Conservation (phyloP, 2,113 vertebrate species). For the Ifrita kowaldi region DNA sequence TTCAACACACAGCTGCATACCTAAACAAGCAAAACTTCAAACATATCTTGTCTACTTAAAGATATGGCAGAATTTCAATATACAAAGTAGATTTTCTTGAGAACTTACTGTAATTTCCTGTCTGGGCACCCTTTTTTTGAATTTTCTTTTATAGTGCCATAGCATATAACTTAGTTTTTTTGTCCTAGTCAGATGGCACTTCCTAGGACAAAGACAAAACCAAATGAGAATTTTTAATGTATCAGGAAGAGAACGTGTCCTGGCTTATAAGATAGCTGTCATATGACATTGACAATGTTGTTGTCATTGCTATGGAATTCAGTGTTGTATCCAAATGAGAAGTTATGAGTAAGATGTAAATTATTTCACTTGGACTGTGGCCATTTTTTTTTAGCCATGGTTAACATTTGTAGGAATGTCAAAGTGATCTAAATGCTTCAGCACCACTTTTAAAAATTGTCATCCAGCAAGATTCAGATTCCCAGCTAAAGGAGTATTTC, state of each 20-base stretch:
- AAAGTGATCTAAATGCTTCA: neutral
- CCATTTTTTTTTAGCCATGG: neutral
- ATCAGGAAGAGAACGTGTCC: fast-evolving
- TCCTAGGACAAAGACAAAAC: neutral
- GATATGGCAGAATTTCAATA: neutral
- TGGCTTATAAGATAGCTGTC: neutral
- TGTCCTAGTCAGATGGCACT: too few relatives aligned
- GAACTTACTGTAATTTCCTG: neutral
- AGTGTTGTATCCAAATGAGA: neutral
- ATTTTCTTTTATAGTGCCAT: neutral
- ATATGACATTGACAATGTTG: neutral
- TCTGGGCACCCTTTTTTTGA: fast-evolving
- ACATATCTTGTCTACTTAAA: neutral
- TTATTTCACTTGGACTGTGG: neutral
- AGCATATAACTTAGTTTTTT: neutral
- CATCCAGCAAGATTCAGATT: neutral
- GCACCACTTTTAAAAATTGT: neutral
- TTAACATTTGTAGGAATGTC: neutral
- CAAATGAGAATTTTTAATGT: neutral
- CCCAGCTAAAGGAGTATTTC: fast-evolving
- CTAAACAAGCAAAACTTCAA: neutral
- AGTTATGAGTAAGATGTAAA: neutral
- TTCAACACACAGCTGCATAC: conserved; percentile 7
- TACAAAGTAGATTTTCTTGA: neutral
- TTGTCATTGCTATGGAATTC: neutral